Conservation (phyloP, 92 coral and sea anemone species). For the Scolanthus callimorphus region DNA sequence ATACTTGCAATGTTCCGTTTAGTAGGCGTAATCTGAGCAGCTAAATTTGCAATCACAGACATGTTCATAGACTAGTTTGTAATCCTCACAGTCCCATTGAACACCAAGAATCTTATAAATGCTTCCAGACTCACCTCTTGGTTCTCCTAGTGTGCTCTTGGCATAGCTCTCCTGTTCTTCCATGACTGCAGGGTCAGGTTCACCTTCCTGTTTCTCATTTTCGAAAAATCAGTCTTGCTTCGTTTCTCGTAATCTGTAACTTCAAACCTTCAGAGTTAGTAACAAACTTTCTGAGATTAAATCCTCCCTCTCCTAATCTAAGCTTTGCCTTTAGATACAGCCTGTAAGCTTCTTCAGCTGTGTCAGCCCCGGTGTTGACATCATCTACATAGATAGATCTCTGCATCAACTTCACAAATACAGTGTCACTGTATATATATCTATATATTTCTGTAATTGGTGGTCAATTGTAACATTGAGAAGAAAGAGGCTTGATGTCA, state of each 20-base stretch:
- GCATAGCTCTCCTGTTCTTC: too few species aligned
- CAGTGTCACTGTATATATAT: slow-evolving; percentile 33
- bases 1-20: slow-evolving; percentile 29
- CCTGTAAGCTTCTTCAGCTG: slow-evolving; percentile 17
- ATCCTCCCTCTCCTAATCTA: slow-evolving; percentile 42
- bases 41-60: too few species aligned
- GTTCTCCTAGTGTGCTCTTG: too few species aligned
- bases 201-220: not conserved
- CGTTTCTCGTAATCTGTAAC: too few species aligned
- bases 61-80: too few species aligned
- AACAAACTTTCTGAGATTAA: slow-evolving; percentile 40
- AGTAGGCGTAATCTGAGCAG: too few species aligned
- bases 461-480: slow-evolving; percentile 45
- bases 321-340: too few species aligned
- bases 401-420: slow-evolving; percentile 20
- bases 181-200: not conserved
- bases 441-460: too few species aligned
- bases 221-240: too few species aligned
- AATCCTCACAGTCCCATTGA: too few species aligned
- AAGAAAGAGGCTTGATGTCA: slow-evolving; percentile 49
- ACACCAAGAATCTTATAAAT: slow-evolving; percentile 31
- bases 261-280: too few species aligned
- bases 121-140: not conserved
- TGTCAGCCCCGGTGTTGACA: slow-evolving; percentile 23
- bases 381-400: slow-evolving; percentile 39